Percentiles rank a stretch among this genome's conserved stretches.
These are phyloP conservation scores for Charadrius vociferus DNA, from an alignment of 2,113 vertebrate species.

Conservation along the genomic window DNA sequence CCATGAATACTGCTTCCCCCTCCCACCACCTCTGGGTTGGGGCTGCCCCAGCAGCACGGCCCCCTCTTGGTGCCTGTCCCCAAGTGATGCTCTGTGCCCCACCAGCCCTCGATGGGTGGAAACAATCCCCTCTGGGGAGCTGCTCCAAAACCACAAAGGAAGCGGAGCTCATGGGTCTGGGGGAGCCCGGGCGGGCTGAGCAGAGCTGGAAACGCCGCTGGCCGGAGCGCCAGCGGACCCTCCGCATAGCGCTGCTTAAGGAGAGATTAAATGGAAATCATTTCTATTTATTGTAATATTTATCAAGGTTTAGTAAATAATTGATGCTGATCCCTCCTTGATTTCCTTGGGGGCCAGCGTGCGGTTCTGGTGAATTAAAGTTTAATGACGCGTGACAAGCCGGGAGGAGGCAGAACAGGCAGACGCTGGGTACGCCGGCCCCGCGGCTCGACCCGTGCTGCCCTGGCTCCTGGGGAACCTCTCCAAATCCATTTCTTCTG, in stretches of 20 bases:
- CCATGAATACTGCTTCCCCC: fast-evolving
- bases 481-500: background rate
- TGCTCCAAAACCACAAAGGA: background rate
- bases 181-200: fast-evolving
- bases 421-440: fast-evolving
- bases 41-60: fast-evolving
- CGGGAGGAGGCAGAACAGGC: background rate
- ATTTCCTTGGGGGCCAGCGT: slow-evolving; percentile 28
- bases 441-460: fast-evolving
- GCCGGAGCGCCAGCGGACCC: background rate
- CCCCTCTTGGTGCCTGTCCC: background rate
- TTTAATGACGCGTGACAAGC: background rate
- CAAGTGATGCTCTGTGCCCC: background rate
- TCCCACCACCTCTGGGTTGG: background rate
- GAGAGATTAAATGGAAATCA: slow-evolving; percentile 38
- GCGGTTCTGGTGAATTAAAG: background rate
- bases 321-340: slow-evolving; percentile 36
- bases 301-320: slow-evolving; percentile 62
- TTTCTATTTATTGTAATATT: slow-evolving; percentile 59
- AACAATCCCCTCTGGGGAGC: background rate
- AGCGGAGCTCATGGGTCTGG: fast-evolving
- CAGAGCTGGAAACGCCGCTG: fast-evolving
- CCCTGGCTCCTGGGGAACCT: background rate
- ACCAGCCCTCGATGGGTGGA: fast-evolving
- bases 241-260: fast-evolving